Evolutionary conservation across 2,888 invertebrate species (phyloP), one percentile per base, ranked within the genome.

Genomic region (Drosophila maculinotata): DNA sequence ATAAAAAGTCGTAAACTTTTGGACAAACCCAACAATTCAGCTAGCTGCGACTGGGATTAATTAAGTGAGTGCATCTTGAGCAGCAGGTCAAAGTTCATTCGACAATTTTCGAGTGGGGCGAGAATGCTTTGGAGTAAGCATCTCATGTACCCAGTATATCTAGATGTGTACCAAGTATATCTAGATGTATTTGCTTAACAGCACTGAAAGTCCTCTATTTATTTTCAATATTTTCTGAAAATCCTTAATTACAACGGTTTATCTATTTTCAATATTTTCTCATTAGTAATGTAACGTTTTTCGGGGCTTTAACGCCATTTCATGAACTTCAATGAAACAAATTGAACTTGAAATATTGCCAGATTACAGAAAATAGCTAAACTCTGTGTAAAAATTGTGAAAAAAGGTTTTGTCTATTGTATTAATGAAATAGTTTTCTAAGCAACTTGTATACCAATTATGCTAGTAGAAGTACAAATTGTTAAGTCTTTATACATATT

Each of bases 1-100:
- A 79, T 83, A 79, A 77, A 82, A 75, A 84, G 76, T 84, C 86
- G 76, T 88, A 85, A 87, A 69, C 26, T 47, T 44, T 41, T 44
- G 56, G 31, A 48, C 67, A 58, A 62, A 51, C 62, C 67, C 41
- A 62, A 30, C 33, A 52, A 54, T 48, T 56, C 44, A 53, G 33
- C 33, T 47, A 38, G 28, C 38, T 20, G 38, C 12, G 36, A n/a
- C 28, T 60, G 66, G 49, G 45, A 57, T 67, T 72, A 71, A 71
- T 71, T 71, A 71, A 57, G 72, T 71, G 67, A 71, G 67, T 67
- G 71, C 56, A 66, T 57, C 72, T 57, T 53, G 14, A 71, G n/a
- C 39, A 48, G 36, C 41, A 56, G 67, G 56, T 71, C 60, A 71
- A 56, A 66, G 56, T 60, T 60, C 36, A 57, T 31, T 20, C 35